A percentile compares a stretch with the other conserved stretches of the same genome.
Conservation (phyloP, 2,888 invertebrate species). For the Drosophila setosimentum region DNA sequence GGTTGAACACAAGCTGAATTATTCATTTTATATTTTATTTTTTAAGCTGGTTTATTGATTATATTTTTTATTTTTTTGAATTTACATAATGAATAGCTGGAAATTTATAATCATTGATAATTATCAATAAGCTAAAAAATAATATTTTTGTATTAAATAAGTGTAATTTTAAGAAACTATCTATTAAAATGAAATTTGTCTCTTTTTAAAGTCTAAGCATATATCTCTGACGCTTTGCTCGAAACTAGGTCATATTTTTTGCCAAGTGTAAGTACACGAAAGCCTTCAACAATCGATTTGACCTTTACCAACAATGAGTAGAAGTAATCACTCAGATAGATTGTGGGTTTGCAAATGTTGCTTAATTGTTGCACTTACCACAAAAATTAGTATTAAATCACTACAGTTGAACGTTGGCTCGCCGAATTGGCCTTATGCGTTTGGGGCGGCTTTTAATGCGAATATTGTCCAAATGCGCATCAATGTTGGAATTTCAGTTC, state of each 20-base stretch:
- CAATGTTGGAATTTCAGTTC: constrained; percentile 43
- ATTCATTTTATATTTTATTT: not conserved
- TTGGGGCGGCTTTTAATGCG: constrained; percentile 2
- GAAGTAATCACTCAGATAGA: not conserved
- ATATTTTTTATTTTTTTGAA: no score
- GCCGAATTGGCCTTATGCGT: constrained; percentile 9
- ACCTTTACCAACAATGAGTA: constrained; percentile 33
- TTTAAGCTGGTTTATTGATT: no score
- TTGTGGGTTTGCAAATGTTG: constrained; percentile 21
- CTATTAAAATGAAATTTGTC: not conserved
- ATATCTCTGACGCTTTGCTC: not conserved
- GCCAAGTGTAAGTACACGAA: not conserved
- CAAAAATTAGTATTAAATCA: constrained; percentile 17
- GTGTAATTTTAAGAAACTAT: not conserved
- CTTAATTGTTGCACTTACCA: constrained; percentile 54
- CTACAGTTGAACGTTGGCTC: constrained; percentile 1
- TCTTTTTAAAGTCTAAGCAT: not conserved
- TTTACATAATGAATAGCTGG: not conserved
- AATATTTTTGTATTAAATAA: no score
- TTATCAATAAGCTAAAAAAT: not conserved
- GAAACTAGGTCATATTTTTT: not conserved
- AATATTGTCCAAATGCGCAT: constrained; percentile 27
- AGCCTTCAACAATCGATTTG: constrained; percentile 5
- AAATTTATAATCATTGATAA: not conserved
- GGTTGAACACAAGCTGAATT: not conserved